Evolutionary conservation across 2,888 invertebrate species (phyloP), one percentile per base, ranked within the genome.

Genomic region (Oscheius onirici): DNA sequence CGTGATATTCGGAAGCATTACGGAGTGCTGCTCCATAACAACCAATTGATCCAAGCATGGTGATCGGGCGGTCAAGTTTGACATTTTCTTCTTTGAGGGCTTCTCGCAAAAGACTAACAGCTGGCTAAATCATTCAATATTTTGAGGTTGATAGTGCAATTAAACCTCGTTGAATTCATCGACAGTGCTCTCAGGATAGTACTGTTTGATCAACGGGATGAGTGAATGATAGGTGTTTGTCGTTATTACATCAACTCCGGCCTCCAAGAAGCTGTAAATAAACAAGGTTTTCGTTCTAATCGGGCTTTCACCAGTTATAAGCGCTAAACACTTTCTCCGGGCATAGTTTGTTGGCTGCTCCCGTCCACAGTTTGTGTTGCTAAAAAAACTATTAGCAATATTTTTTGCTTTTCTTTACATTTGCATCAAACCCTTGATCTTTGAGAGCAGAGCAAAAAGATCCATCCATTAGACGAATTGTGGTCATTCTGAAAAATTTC

Each of bases 1-100:
- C 68, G 20, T 41, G 17, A 28, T 68, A 68, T 44, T 68, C 68
- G 3, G 68, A 68, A n/a, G 57, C 68, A 28, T 68, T 28, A 13
- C 68, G 20, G 1, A 55, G 44, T n/a, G 44, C 40, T 11, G 57
- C 28, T 22, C 57, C 68, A 28, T 43, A 68, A 43, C 57, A 57
- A 3, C 57, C 55, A 43, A 68, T 57, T 13, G 68, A 68, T 3
- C 46, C 55, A 15, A 57, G 46, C 10, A 57, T 46, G 41, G 13
- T 20, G 1, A 28, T 22, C 0, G 8, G 8, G 17, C 34, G 51
- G 6, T n/a, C 24, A 17, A 43, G 46, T n/a, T 63, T 17, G 11
- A 17, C 20, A 34, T 17, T 20, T 11, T 8, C 20, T 10, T 11
- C 26, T 22, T 22, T 22, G 10, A 66, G 13, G 11, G 28, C 66